A percentile compares a stretch with the other conserved stretches of the same genome.
phyloP scores from a whole-genome alignment of 2,888 invertebrate species.

The Pollenia griseotomentosa region DNA sequence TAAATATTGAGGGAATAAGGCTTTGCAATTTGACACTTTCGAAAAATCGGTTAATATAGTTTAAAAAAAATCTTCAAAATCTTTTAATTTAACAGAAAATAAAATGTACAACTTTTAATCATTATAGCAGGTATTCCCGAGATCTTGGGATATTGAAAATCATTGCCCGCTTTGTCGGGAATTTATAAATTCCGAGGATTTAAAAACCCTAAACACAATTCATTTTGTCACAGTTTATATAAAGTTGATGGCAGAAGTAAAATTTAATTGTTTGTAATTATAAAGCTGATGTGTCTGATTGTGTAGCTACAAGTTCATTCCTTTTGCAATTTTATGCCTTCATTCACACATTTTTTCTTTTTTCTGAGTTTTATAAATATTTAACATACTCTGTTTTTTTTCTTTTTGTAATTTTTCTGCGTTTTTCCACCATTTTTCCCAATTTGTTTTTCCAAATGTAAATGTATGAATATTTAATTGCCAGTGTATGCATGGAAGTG shows the following conservation, averaged over 20 bases:
- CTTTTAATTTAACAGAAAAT: too few species aligned
- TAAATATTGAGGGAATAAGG: too few species aligned
- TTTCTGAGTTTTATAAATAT: constrained; percentile 22
- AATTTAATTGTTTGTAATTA: constrained; percentile 60
- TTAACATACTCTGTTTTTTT: constrained; percentile 29
- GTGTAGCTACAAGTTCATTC: constrained; percentile 27
- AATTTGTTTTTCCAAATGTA: constrained; percentile 38
- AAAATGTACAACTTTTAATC: too few species aligned
- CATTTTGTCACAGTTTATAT: constrained; percentile 44
- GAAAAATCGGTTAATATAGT: too few species aligned
- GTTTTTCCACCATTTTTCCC: constrained; percentile 29
- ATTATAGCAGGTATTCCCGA: too few species aligned
- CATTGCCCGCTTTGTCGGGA: too few species aligned
- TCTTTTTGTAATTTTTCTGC: neutral
- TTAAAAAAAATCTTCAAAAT: too few species aligned
- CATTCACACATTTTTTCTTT: constrained; percentile 41
- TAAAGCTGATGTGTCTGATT: neutral
- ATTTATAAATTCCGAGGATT: neutral
- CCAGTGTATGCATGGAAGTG: neutral
- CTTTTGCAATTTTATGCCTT: constrained; percentile 41
- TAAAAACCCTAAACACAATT: neutral
- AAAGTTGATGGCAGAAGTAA: constrained; percentile 39
- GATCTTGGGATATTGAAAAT: too few species aligned
- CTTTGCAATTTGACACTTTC: too few species aligned
- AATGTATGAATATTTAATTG: constrained; percentile 45